phyloP scores from a whole-genome alignment of 2,888 invertebrate species.

The Tenthredo distinguenda region DNA sequence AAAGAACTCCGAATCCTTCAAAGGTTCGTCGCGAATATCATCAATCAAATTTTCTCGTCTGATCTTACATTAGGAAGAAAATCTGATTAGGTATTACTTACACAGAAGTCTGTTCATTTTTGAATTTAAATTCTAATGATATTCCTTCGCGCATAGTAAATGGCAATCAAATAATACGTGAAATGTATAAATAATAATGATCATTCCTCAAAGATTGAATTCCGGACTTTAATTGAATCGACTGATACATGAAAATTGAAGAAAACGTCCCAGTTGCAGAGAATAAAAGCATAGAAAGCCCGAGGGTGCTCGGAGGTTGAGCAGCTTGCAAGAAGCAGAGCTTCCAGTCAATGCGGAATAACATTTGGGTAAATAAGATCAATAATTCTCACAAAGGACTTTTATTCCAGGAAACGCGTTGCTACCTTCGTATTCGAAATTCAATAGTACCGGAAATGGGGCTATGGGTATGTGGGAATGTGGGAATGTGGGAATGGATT shows the following conservation, averaged over 20 bases:
- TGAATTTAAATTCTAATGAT: neutral
- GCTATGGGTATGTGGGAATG: conserved; percentile 29
- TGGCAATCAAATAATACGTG: neutral
- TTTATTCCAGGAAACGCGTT: conserved; percentile 25
- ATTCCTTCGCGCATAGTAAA: neutral
- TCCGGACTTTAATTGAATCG: conserved; percentile 5
- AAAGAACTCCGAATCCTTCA: conserved; percentile 20
- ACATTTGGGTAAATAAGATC: conserved; percentile 51
- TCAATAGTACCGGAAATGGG: conserved; percentile 37
- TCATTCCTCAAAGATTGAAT: neutral
- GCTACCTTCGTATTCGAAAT: conserved; percentile 27
- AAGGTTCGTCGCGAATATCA: conserved; percentile 22
- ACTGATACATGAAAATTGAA: neutral
- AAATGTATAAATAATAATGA: neutral
- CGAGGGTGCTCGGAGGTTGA: conserved; percentile 7
- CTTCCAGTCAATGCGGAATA: conserved; percentile 28
- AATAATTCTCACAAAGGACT: conserved; percentile 45
- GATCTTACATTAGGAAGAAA: conserved; percentile 26
- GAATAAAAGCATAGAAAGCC: neutral
- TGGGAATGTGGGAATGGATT: conserved; percentile 47
- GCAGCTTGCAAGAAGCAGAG: neutral
- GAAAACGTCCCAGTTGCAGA: neutral
- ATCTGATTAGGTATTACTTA: neutral
- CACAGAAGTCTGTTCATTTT: neutral
- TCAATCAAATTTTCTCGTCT: conserved; percentile 37